Percentiles rank a stretch among this genome's conserved stretches.
Conservation (phyloP, 2,888 invertebrate genomes). For the Drosophila quinaria region DNA sequence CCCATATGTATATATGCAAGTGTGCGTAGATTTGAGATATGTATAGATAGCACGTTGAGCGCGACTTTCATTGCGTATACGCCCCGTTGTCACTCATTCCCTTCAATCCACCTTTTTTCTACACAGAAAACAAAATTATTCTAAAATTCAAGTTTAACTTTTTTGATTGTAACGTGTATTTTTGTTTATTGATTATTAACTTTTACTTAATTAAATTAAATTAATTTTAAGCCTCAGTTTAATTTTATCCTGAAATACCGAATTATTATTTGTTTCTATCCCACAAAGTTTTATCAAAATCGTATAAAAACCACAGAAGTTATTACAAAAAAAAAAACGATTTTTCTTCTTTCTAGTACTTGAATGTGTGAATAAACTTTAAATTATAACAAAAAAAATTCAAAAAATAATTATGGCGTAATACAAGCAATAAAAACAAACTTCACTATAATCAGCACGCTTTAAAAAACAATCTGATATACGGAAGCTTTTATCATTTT, state of each 20-base stretch:
- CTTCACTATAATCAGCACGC: neutral
- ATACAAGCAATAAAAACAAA: neutral
- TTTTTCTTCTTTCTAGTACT: neutral
- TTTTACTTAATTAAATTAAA: no score
- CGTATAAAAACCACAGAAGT: neutral
- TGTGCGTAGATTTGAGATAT: slow-evolving; percentile 14
- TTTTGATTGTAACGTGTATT: no score
- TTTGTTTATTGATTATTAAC: no score
- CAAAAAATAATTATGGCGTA: neutral
- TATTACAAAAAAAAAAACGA: neutral
- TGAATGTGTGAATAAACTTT: neutral
- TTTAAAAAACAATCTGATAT: neutral
- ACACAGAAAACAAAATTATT: no score
- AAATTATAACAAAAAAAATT: neutral
- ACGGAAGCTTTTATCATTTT: no score
- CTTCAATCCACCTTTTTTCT: neutral
- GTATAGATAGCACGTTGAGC: slow-evolving; percentile 17
- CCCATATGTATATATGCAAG: neutral
- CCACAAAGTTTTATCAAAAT: neutral
- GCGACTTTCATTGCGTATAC: slow-evolving; percentile 38
- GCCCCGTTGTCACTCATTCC: slow-evolving; percentile 31
- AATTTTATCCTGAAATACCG: no score
- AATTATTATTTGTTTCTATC: neutral
- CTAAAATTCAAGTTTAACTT: no score
- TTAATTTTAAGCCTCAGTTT: no score